Evolutionary conservation across 2,113 vertebrate genomes (phyloP).

Genomic region (Cyanoliseus patagonus): DNA sequence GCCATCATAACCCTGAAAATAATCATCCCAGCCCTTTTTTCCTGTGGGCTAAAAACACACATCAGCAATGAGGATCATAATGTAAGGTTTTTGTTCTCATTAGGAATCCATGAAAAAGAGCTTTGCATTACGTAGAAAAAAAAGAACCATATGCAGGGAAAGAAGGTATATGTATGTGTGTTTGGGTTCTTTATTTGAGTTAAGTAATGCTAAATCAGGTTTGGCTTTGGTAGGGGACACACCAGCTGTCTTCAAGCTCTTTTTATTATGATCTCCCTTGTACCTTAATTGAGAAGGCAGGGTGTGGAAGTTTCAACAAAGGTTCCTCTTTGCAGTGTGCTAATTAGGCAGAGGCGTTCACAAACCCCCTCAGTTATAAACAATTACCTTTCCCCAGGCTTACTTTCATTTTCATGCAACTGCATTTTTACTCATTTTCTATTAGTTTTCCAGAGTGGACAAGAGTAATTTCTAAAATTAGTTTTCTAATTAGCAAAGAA

Average conservation of each 20-base stretch:
- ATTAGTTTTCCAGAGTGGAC: conserved; percentile 34
- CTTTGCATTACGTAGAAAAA: neutral
- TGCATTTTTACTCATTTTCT: conserved; percentile 32
- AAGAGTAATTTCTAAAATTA: conserved; percentile 52
- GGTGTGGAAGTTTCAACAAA: conserved; percentile 56
- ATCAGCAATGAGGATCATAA: neutral
- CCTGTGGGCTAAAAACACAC: conserved; percentile 35
- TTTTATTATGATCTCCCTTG: conserved; percentile 25
- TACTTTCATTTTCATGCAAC: conserved; percentile 27
- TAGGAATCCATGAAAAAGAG: neutral
- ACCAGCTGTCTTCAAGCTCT: neutral
- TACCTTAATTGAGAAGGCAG: conserved; percentile 54
- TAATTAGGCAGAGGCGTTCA: conserved; percentile 62
- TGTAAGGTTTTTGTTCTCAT: neutral
- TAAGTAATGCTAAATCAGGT: conserved; percentile 21
- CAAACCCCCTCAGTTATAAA: conserved; percentile 45
- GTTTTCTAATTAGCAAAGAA: neutral
- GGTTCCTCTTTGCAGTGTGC: conserved; percentile 31
- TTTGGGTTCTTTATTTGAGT: neutral
- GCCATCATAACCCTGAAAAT: conserved; percentile 23
- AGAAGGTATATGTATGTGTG: neutral
- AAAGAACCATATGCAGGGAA: neutral
- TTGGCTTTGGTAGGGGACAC: conserved; percentile 26
- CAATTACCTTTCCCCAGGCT: conserved; percentile 49
- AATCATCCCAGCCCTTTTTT: neutral